Evolutionary conservation across 2,113 vertebrate species (phyloP).

Genomic region (Charina bottae): DNA sequence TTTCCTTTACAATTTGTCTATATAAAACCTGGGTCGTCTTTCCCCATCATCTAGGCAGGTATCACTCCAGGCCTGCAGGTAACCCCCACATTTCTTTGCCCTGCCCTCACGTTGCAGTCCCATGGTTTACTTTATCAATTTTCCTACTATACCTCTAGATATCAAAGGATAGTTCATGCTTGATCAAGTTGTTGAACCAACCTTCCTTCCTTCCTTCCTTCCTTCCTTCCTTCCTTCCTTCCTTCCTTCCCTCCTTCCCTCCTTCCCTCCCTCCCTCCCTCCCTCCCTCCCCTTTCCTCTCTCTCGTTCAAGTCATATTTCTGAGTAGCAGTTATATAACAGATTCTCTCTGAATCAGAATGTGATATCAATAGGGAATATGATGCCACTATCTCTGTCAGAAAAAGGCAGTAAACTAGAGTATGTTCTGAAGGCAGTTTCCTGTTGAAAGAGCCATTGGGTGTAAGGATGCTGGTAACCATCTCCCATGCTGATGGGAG

Average conservation of each 20-base stretch:
- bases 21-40: too few species aligned
- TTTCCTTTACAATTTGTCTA: too few species aligned
- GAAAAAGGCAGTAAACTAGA: slow-evolving; percentile 58
- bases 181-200: too few species aligned
- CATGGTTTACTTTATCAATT: too few species aligned
- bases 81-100: too few species aligned
- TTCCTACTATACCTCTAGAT: too few species aligned
- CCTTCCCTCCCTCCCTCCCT: background rate
- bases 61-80: too few species aligned
- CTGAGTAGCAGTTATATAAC: background rate
- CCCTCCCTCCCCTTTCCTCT: background rate
- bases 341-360: slow-evolving; percentile 59
- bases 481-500: slow-evolving; percentile 34
- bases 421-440: background rate
- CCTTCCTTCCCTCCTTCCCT: background rate
- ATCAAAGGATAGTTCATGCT: too few species aligned
- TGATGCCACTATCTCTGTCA: slow-evolving; percentile 61
- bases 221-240: too few species aligned
- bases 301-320: background rate
- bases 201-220: too few species aligned
- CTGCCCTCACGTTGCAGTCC: too few species aligned
- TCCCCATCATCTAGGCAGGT: too few species aligned
- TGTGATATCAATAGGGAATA: slow-evolving; percentile 49
- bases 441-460: slow-evolving; percentile 38
- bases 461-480: slow-evolving; percentile 46